Evolutionary conservation across 2,113 vertebrate genomes (phyloP), one percentile per base, ranked within the genome.

Genomic region (Bungarus multicinctus): DNA sequence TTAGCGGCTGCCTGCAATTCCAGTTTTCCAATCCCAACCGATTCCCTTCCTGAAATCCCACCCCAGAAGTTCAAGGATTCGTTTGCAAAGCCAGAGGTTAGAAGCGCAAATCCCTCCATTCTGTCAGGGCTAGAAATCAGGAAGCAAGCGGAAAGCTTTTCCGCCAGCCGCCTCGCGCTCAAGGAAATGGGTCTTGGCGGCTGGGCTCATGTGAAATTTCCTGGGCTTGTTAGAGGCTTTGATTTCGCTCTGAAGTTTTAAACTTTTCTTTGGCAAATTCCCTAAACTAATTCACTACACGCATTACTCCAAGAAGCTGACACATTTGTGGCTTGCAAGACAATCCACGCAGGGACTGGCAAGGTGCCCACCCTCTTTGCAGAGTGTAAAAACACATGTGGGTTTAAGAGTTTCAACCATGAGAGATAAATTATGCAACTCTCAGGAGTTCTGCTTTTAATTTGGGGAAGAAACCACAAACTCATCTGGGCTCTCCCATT

Each of bases 311-410:
- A 22, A 57, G 93, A 1, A 89, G 92, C 86, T 6, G 88, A n/a
- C 89, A 74, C 9, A 1, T 23, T 52, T 0, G 2, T 52, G 93
- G 90, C 90, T 0, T 88, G 52, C 39, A 1, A 87, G 53, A 81
- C 57, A 92, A 27, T 0, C 22, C 47, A 10, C 1, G 0, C 2
- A 85, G 0, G n/a, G 0, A 0, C 2, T 14, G 1, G 3, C 57
- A 0, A 20, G 52, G n/a, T 5, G 55, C 47, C 50, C 50, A 43
- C 45, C 5, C 74, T 14, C 7, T 69, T 64, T 54, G 0, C 11
- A 8, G 11, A 52, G 22, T 27, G 53, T 5, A 20, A 39, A 81
- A 18, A 39, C 0, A 64, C 6, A 85, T 12, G 58, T 23, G 4
- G 39, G 53, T 11, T 12, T 1, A 74, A 58, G 43, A 11, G 20